Base-by-base conservation (phyloP, 2,888 invertebrate species). In the Ceramica pisi region DNA sequence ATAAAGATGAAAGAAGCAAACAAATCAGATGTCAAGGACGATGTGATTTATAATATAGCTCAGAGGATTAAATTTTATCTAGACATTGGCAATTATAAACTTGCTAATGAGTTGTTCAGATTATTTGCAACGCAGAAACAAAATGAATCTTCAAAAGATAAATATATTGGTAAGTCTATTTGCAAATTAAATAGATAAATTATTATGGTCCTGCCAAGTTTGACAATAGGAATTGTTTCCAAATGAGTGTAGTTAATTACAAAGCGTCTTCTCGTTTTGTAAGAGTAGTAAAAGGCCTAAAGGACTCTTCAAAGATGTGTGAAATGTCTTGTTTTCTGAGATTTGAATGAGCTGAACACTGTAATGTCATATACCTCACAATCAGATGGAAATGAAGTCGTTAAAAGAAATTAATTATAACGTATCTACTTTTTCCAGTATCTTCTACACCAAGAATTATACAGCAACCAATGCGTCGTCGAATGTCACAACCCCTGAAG, bases 61-160 rank as follows among this genome's bases (percentile, higher is more conserved):
- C 90, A 89, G 82, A 90, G 88, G 67, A 91, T 94, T 60, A 56
- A 94, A 3, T 65, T 78, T 9, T 90, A 92, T 75, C 85, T 95
- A 65, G 90, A 92, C n/a, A 82, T 53, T 38, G 94, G 93, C 1
- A 93, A 94, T 76, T 74, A 87, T 68, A 82, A 81, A 50, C 78
- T 95, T 16, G 95, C 95, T 0, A 90, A 90, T 70, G 93, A 95
- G 71, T 71, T 95, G 31, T 95, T 91, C 57, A 92, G 91, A 78
- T 82, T 92, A 26, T 91, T 95, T 63, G 75, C 90, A 0, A 75
- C 74, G 14, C 88, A 88, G 64, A 90, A 74, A 38, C 53, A 61
- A 50, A 71, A 67, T 26, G 61, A 53, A 35, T 53, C 35, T 41
- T 8, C 46, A 38, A 64, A 51, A 50, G 51, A 71, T 53, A 61